These are phyloP conservation scores for Notarius lentiginosus DNA, from an alignment of 2,113 vertebrate genomes.

Conservation along the genomic window DNA sequence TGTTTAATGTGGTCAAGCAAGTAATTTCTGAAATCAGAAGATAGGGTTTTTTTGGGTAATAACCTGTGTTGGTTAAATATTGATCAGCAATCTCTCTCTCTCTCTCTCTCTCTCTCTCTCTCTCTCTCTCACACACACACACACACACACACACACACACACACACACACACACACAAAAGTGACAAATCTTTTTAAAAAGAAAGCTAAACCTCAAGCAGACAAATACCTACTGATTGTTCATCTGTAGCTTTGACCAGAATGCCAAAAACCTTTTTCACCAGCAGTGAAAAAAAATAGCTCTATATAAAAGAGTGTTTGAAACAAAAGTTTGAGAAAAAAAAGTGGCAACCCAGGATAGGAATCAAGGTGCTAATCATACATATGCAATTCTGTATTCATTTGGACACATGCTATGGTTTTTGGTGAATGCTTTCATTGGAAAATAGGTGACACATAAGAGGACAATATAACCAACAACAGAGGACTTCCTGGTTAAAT, in stretches of 20 bases:
- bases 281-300: neutral
- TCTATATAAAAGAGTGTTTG: neutral
- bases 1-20: neutral
- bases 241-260: neutral
- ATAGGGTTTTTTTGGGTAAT: neutral
- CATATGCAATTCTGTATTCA: neutral
- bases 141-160: too few species aligned
- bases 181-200: too few species aligned
- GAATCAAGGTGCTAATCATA: neutral
- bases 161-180: too few species aligned
- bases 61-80: neutral
- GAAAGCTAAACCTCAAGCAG: neutral
- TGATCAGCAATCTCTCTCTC: neutral
- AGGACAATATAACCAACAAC: neutral
- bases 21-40: neutral
- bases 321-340: neutral
- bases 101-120: too few species aligned
- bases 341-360: neutral
- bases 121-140: too few species aligned
- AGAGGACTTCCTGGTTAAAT: neutral
- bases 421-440: neutral
- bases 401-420: neutral
- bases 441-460: neutral
- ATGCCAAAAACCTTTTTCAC: neutral
- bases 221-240: neutral